phyloP scores from a whole-genome alignment of 2,888 invertebrate species.

The Cordilura impudica region DNA sequence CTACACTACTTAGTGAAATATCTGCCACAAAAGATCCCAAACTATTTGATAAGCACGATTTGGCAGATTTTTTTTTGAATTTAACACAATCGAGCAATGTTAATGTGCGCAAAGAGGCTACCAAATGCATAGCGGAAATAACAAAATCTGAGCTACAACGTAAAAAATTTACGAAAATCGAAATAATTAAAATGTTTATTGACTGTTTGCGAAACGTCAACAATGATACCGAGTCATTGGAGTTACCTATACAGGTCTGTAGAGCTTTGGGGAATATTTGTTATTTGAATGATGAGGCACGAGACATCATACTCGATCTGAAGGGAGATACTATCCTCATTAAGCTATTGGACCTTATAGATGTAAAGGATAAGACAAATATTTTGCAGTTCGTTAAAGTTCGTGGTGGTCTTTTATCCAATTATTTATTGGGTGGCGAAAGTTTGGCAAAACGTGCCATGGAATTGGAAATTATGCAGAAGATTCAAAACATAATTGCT shows the following conservation, averaged over 20 bases:
- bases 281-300: conserved; percentile 88
- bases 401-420: conserved; percentile 87
- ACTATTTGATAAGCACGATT: conserved; percentile 75
- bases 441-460: conserved; percentile 82
- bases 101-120: conserved; percentile 80
- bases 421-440: conserved; percentile 87
- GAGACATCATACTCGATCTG: conserved; percentile 79
- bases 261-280: conserved; percentile 93
- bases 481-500: conserved; percentile 79
- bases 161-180: conserved; percentile 82
- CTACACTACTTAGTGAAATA: conserved; percentile 73
- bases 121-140: conserved; percentile 88
- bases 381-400: conserved; percentile 81
- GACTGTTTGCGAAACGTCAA: conserved; percentile 78
- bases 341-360: conserved; percentile 76
- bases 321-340: conserved; percentile 79
- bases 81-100: conserved; percentile 75
- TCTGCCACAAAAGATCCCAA: conserved; percentile 76
- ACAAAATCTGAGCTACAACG: conserved; percentile 88
- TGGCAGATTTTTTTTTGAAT: conserved; percentile 74
- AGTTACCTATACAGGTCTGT: conserved; percentile 85
- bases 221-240: conserved; percentile 73
- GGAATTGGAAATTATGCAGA: conserved; percentile 80
- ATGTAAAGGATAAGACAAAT: conserved; percentile 72
- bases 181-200: conserved; percentile 81